These are phyloP conservation scores for Flabesymbios commensalis DNA, from an alignment of 2,888 invertebrate species.

Conservation along the genomic window DNA sequence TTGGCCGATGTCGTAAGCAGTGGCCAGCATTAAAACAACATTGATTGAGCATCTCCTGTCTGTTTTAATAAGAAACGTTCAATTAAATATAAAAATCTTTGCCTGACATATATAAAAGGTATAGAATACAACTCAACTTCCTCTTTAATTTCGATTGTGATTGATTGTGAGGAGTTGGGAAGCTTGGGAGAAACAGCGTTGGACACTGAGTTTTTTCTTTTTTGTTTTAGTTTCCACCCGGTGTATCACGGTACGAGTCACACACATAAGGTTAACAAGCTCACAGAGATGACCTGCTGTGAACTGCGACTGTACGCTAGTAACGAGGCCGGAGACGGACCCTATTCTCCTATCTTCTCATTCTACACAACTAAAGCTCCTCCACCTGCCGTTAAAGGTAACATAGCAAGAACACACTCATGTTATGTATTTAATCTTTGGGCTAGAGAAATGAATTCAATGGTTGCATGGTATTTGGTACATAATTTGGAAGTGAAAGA, in stretches of 20 bases:
- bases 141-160: no score
- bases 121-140: no score
- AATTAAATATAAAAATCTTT: no score
- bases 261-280: slow-evolving; percentile 80
- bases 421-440: neutral
- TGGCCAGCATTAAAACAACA: no score
- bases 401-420: no score
- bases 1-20: no score
- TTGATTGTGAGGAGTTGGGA: no score
- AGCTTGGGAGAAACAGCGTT: no score
- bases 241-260: slow-evolving; percentile 78
- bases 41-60: no score
- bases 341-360: slow-evolving; percentile 73
- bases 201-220: no score
- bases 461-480: neutral
- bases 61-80: no score
- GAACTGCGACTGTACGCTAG: slow-evolving; percentile 83
- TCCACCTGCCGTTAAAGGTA: slow-evolving; percentile 76
- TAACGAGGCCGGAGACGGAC: slow-evolving; percentile 83
- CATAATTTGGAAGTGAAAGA: neutral
- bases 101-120: no score
- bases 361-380: slow-evolving; percentile 79
- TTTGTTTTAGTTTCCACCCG: slow-evolving; percentile 53
- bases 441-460: neutral
- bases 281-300: slow-evolving; percentile 81